Evolutionary conservation across 2,888 invertebrate genomes (phyloP).

Genomic region (Agonopterix heracliana): DNA sequence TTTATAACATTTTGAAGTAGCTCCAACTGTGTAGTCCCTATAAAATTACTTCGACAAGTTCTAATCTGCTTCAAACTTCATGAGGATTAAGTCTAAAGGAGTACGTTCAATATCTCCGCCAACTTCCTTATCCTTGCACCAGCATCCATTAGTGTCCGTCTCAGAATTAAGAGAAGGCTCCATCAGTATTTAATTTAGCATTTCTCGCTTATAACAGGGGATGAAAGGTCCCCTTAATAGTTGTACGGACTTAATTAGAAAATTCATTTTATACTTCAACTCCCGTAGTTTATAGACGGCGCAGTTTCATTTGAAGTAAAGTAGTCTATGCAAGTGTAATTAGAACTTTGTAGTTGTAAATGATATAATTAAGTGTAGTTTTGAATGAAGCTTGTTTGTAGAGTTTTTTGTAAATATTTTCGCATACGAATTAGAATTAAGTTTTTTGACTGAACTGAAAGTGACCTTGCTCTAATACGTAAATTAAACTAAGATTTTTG

Average conservation of each 20-base stretch:
- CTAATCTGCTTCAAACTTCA: no score
- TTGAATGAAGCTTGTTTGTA: not conserved
- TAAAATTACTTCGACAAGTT: no score
- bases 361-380: slow-evolving; percentile 3
- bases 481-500: no score
- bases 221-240: slow-evolving; percentile 18
- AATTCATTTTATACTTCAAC: slow-evolving; percentile 21
- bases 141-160: slow-evolving; percentile 2
- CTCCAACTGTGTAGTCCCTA: no score
- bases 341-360: not conserved
- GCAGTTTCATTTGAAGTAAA: slow-evolving; percentile 19
- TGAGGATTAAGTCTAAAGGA: no score
- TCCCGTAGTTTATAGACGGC: slow-evolving; percentile 17
- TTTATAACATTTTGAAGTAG: no score
- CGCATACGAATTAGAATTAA: no score
- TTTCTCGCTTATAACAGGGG: slow-evolving; percentile 12
- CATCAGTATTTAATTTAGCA: slow-evolving; percentile 20
- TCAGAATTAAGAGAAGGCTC: slow-evolving; percentile 12
- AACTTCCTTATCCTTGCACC: not conserved
- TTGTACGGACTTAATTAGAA: slow-evolving; percentile 26
- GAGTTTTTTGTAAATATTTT: no score
- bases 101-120: no score
- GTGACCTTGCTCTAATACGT: no score
- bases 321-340: slow-evolving; percentile 5
- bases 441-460: no score